These are phyloP conservation scores for Octonoba sinensis DNA, from an alignment of 2,888 invertebrate species.

Conservation along the genomic window DNA sequence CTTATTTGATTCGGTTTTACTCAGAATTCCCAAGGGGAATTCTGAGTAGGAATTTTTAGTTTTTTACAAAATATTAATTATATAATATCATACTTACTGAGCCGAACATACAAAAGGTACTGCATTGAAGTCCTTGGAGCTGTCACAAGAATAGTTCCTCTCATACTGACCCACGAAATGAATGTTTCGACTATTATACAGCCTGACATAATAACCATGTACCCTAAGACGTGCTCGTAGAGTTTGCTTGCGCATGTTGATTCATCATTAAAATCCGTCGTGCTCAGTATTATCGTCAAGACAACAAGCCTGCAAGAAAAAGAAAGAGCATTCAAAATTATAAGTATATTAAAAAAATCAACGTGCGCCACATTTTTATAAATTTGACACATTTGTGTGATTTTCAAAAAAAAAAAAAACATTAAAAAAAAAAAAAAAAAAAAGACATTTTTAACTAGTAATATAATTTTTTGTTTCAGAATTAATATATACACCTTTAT, in stretches of 20 bases:
- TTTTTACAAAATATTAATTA: not conserved
- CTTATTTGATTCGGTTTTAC: no score
- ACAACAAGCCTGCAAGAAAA: constrained; percentile 76
- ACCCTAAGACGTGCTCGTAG: constrained; percentile 76
- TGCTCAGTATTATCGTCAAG: constrained; percentile 75
- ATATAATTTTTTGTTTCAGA: no score
- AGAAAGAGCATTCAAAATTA: not conserved
- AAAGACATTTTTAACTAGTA: no score
- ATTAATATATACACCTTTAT: no score
- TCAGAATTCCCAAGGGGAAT: no score
- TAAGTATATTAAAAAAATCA: not conserved
- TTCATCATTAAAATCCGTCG: constrained; percentile 75
- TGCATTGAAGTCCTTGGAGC: constrained; percentile 82
- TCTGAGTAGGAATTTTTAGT: no score
- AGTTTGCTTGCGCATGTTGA: constrained; percentile 70
- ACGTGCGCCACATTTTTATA: no score
- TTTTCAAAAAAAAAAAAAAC: no score
- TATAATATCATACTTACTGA: constrained; percentile 75
- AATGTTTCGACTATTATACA: constrained; percentile 77
- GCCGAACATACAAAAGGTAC: constrained; percentile 82
- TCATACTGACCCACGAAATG: constrained; percentile 81
- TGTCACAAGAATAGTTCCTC: constrained; percentile 82
- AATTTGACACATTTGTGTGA: no score
- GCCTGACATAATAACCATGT: constrained; percentile 76
- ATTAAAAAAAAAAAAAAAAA: no score